Base-by-base conservation (phyloP, 2,888 invertebrate species). In the Bellardia pandia region DNA sequence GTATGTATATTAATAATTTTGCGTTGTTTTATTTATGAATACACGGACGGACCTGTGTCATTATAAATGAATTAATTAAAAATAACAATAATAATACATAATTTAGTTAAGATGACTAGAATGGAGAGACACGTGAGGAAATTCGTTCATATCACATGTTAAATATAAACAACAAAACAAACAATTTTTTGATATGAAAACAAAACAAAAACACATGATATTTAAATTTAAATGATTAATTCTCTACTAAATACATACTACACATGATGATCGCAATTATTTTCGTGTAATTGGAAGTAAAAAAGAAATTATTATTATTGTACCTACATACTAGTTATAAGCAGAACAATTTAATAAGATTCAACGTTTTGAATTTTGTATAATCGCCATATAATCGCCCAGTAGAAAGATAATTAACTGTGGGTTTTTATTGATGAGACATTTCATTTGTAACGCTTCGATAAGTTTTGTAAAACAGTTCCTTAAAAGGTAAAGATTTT, bases 61-160 rank as follows among this genome's bases (percentile, higher is more conserved):
- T 72, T 72, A 53, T 45, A 56, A 72, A 16, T 72, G 13, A 80
- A 64, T 64, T 72, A 80, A 64, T 72, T 64, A 66, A 16, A 33
- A 45, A 30, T 6, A 68, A 66, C 23, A 30, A 68, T 13, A 45
- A 66, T 40, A n/a, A 56, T 56, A n/a, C n/a, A n/a, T n/a, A 23
- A 33, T 45, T 80, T 33, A 2, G 14, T 51, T 23, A 30, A 56
- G 42, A 64, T 16, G 42, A 62, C 7, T 66, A 37, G 14, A 40
- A 60, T 68, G 56, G n/a, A 13, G 2, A 75, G 30, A 51, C 81
- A 75, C 68, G 81, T 81, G 81, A 81, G 45, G 45, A 81, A 75
- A 23, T 60, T 75, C 23, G n/a, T 37, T 58, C 58, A 23, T n/a
- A 68, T 75, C 51, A 68, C 81, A 82, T 75, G 58, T 81, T 81